A percentile compares a stretch with the other conserved stretches of the same genome.
phyloP scores from a whole-genome alignment of 2,888 invertebrate species.

The Dicycla oo region DNA sequence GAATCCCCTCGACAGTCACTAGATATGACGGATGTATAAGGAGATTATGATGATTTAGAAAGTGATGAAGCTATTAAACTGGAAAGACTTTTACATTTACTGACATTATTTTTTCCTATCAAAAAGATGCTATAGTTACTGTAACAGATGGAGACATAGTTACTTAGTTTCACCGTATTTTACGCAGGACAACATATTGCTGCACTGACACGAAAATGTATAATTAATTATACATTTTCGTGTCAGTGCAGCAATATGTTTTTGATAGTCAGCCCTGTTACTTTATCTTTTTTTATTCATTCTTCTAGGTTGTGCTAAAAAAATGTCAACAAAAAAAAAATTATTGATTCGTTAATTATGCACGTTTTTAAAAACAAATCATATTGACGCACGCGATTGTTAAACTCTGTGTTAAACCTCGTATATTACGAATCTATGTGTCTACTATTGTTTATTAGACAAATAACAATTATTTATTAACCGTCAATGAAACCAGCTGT shows the following conservation, averaged over 20 bases:
- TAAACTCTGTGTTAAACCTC: not conserved
- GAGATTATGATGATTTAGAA: slow-evolving; percentile 24
- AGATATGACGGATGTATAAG: slow-evolving; percentile 7
- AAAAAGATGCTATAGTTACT: too few species aligned
- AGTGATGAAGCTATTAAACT: not conserved
- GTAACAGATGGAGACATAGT: too few species aligned
- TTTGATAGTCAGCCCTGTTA: not conserved
- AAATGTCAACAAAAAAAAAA: not conserved
- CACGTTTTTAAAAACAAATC: not conserved
- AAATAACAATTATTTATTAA: not conserved
- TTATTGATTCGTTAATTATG: not conserved
- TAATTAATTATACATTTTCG: not conserved
- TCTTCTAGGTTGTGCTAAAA: not conserved
- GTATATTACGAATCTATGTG: not conserved
- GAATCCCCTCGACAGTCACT: slow-evolving; percentile 4
- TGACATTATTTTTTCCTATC: not conserved
- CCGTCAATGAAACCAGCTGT: slow-evolving; percentile 4
- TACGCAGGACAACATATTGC: too few species aligned
- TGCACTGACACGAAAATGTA: slow-evolving; percentile 15
- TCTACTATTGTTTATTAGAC: not conserved
- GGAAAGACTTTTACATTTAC: not conserved
- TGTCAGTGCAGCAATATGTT: not conserved
- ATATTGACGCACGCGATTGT: not conserved
- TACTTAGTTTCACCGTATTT: too few species aligned
- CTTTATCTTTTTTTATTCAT: not conserved